phyloP scores from a whole-genome alignment of 2,888 invertebrate genomes.

The Elgonia sp. region DNA sequence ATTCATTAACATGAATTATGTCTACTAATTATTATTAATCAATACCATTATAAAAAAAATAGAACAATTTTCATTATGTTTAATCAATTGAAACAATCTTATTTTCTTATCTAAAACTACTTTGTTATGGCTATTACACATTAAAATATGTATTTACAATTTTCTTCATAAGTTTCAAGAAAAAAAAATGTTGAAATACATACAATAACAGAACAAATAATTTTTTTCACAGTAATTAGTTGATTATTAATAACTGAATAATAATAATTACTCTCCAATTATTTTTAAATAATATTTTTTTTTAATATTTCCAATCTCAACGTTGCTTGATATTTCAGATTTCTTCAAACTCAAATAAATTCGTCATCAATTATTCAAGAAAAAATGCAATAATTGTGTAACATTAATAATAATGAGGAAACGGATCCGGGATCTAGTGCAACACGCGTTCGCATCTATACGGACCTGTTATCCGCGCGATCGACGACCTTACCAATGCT shows the following conservation, averaged over 20 bases:
- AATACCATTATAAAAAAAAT: background rate
- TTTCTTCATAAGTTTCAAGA: too few species aligned
- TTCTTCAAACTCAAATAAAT: too few species aligned
- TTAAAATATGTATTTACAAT: too few species aligned
- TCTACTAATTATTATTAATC: constrained; percentile 41
- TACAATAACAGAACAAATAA: too few species aligned
- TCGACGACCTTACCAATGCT: constrained; percentile 77
- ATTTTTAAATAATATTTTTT: too few species aligned
- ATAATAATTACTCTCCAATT: too few species aligned
- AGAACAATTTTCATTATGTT: background rate
- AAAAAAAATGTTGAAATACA: background rate
- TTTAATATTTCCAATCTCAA: too few species aligned
- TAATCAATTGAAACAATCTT: background rate
- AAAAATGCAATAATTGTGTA: constrained; percentile 83
- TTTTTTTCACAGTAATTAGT: too few species aligned
- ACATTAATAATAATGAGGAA: constrained; percentile 84
- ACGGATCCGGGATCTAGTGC: constrained; percentile 78
- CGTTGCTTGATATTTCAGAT: too few species aligned
- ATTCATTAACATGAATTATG: constrained; percentile 56
- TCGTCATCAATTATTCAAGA: background rate
- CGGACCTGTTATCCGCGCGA: constrained; percentile 74
- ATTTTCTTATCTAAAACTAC: background rate
- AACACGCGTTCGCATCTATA: constrained; percentile 77
- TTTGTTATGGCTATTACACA: too few species aligned
- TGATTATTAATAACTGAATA: too few species aligned